phyloP scores from a whole-genome alignment of 35 echinoderm and acorn worm species.

The Ophioderma brevispina region DNA sequence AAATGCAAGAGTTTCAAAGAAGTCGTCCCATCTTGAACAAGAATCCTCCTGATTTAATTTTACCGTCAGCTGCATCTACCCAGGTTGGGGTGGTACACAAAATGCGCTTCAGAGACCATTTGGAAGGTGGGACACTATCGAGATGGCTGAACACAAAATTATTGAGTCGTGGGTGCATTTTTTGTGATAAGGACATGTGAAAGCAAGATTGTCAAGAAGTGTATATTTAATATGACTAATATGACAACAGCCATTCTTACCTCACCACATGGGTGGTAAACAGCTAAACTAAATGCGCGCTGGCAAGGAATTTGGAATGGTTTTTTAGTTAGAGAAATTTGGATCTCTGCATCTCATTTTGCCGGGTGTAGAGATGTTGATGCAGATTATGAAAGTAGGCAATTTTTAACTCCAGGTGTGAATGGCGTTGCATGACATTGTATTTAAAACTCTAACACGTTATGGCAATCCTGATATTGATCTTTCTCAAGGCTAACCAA shows the following conservation, averaged over 20 bases:
- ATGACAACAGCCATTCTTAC: constrained; percentile 41
- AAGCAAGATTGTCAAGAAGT: too few species aligned
- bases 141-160: constrained; percentile 78
- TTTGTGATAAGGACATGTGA: constrained; percentile 45
- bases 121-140: constrained; percentile 41
- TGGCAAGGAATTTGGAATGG: constrained; percentile 41
- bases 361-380: constrained; percentile 51
- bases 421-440: constrained; percentile 9
- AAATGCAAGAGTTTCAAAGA: too few species aligned
- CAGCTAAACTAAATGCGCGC: constrained; percentile 11
- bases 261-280: constrained; percentile 34
- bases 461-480: constrained; percentile 53
- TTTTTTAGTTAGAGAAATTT: constrained; percentile 26
- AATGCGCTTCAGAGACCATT: too few species aligned
- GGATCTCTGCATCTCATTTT: constrained; percentile 35
- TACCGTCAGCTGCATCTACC: too few species aligned
- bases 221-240: constrained; percentile 41
- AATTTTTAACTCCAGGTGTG: constrained; percentile 62
- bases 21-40: too few species aligned
- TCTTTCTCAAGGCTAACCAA: constrained; percentile 31
- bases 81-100: too few species aligned
- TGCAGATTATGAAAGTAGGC: constrained; percentile 45
- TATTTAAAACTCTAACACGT: too few species aligned
- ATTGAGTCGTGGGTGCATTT: constrained; percentile 61
- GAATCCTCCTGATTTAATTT: too few species aligned